Percentiles rank a stretch among this genome's conserved stretches.
Conservation (phyloP, 2,797 vertebrate species). For the Notamacropus eugenii region DNA sequence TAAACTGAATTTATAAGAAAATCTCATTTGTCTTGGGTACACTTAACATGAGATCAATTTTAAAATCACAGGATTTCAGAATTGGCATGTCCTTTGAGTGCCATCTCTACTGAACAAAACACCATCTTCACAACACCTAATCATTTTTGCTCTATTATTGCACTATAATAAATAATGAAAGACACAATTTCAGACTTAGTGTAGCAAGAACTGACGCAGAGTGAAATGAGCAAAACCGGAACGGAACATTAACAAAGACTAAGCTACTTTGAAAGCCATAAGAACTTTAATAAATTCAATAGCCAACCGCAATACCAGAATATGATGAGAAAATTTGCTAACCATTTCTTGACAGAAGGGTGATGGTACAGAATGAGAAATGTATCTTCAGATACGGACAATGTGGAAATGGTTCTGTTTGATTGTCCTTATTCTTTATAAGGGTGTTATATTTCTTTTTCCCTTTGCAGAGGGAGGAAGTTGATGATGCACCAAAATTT, state of each 20-base stretch:
- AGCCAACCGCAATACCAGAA: background rate
- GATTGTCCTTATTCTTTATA: background rate
- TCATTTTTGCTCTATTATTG: no score
- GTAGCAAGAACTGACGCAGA: background rate
- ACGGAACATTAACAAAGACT: background rate
- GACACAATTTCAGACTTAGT: background rate
- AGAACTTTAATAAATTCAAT: background rate
- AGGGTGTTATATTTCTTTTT: background rate
- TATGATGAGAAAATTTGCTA: background rate
- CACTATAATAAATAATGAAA: no score
- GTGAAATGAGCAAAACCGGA: background rate
- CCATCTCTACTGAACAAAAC: background rate
- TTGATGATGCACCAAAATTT: background rate
- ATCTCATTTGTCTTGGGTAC: background rate
- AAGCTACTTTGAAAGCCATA: no score
- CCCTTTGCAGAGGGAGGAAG: background rate
- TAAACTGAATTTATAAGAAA: background rate
- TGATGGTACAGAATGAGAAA: background rate
- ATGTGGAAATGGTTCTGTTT: background rate
- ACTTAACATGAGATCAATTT: background rate
- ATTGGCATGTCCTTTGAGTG: background rate
- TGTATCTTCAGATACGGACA: background rate
- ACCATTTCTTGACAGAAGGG: background rate
- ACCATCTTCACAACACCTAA: background rate
- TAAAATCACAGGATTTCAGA: background rate